These are phyloP conservation scores for Cheilinus undulatus DNA, from an alignment of 2,113 vertebrate genomes.

Conservation along the genomic window DNA sequence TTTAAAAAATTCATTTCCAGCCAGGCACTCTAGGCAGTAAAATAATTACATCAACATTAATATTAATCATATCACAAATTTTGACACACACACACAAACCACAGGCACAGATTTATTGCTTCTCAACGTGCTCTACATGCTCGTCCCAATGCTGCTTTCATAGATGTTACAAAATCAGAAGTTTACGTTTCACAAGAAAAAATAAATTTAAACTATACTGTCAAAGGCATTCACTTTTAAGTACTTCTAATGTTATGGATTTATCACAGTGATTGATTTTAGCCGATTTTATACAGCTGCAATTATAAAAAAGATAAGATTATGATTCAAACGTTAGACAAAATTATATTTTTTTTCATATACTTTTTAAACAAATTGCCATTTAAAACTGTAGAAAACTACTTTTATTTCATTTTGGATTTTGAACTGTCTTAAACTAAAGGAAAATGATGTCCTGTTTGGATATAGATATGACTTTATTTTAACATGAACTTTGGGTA, in stretches of 20 bases:
- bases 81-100: constrained; percentile 27
- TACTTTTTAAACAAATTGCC: too few relatives aligned
- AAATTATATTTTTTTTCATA: too few relatives aligned
- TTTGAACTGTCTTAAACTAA: too few relatives aligned
- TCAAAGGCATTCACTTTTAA: neutral
- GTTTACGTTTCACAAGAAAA: neutral
- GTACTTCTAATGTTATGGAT: neutral
- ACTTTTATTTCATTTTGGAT: too few relatives aligned
- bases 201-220: neutral
- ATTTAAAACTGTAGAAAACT: too few relatives aligned
- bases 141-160: constrained; percentile 12
- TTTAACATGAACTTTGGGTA: too few relatives aligned
- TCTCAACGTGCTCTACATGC: constrained; percentile 14
- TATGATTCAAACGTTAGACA: too few relatives aligned
- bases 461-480: too few relatives aligned
- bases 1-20: constrained; percentile 56
- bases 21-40: constrained; percentile 50
- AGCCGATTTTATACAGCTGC: too few relatives aligned
- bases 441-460: too few relatives aligned
- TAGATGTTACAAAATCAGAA: constrained; percentile 10
- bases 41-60: constrained; percentile 71
- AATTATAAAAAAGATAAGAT: too few relatives aligned
- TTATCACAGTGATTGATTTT: too few relatives aligned
- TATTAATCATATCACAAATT: constrained; percentile 58
- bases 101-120: constrained; percentile 16